These are phyloP conservation scores for Selenia dentaria DNA, from an alignment of 2,888 invertebrate species.

Conservation along the genomic window DNA sequence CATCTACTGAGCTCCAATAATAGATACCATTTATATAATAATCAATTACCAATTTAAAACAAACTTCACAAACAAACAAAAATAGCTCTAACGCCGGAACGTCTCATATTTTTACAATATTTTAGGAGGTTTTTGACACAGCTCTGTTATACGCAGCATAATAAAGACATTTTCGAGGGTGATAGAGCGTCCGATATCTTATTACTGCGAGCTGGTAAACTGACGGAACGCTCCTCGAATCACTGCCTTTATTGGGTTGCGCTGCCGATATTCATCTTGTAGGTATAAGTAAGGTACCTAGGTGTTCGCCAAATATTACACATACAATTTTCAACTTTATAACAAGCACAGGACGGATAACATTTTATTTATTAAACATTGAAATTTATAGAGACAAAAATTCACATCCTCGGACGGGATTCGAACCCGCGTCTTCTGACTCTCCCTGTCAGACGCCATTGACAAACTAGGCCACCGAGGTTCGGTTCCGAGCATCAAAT, in stretches of 20 bases:
- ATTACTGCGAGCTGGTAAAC: constrained; percentile 72
- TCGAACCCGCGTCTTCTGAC: no score
- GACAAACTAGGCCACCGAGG: no score
- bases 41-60: no score
- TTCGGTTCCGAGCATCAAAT: no score
- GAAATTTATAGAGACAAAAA: no score
- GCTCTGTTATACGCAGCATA: constrained; percentile 51
- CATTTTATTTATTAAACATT: no score
- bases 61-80: constrained; percentile 6
- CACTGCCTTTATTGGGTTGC: constrained; percentile 69
- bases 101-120: constrained; percentile 8
- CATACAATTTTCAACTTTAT: constrained; percentile 5
- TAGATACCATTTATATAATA: no score
- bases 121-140: constrained; percentile 16
- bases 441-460: no score
- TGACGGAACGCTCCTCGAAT: constrained; percentile 68
- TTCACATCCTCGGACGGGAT: no score
- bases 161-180: constrained; percentile 67
- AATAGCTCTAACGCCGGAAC: constrained; percentile 9
- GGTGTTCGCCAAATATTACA: constrained; percentile 36
- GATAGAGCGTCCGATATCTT: constrained; percentile 73
- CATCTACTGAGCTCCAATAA: no score
- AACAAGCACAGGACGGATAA: no score
- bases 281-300: no score
- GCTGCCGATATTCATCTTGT: constrained; percentile 65